Percentiles rank a stretch among this genome's conserved stretches.
Conservation (phyloP, 2,113 vertebrate genomes). For the Eulemur rufifrons region DNA sequence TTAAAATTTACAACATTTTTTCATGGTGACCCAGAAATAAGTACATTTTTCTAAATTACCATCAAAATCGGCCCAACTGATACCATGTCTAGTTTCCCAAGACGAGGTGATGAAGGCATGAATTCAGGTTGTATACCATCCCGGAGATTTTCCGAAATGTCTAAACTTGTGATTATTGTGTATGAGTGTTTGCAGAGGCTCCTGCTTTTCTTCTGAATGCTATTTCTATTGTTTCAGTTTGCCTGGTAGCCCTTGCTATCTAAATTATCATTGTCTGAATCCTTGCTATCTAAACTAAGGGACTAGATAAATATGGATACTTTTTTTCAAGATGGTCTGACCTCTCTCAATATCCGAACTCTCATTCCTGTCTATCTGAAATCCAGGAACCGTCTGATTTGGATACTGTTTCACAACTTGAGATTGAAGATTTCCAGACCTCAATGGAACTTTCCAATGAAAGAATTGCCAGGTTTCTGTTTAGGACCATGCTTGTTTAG, state of each 20-base stretch:
- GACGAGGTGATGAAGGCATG: neutral
- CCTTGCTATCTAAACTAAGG: neutral
- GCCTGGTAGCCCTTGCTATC: neutral
- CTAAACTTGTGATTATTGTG: neutral
- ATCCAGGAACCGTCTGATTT: neutral
- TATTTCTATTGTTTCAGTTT: neutral
- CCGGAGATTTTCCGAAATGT: neutral
- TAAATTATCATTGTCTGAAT: neutral
- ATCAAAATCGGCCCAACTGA: neutral
- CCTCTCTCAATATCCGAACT: neutral
- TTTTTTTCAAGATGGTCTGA: neutral
- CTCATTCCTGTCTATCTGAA: neutral
- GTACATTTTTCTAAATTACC: neutral
- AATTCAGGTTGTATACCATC: neutral
- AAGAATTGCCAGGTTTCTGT: neutral
- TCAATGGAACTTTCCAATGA: neutral
- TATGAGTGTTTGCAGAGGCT: neutral
- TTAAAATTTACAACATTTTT: neutral
- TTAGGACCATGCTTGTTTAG: neutral
- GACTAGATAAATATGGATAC: neutral
- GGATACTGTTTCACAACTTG: neutral
- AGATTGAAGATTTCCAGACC: neutral
- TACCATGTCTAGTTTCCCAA: neutral
- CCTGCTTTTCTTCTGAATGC: neutral
- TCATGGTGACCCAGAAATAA: neutral